These are phyloP conservation scores for Chrysocyon brachyurus DNA, from an alignment of 2,797 vertebrate species.

Conservation along the genomic window DNA sequence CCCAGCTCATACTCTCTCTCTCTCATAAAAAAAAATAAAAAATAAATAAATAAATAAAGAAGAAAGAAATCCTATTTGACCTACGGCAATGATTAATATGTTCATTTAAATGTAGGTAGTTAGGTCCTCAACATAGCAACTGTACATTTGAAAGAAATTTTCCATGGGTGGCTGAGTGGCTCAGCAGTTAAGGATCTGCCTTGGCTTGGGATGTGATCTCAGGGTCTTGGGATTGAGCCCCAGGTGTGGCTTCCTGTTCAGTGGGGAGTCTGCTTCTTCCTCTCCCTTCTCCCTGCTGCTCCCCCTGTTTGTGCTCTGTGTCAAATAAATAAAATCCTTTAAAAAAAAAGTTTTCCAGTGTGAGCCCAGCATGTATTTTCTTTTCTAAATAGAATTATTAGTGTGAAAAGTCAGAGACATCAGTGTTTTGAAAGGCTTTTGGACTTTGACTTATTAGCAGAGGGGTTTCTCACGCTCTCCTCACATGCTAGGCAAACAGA, in stretches of 20 bases:
- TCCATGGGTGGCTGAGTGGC: background rate
- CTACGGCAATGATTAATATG: background rate
- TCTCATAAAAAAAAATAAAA: too few relatives aligned
- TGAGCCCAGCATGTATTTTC: background rate
- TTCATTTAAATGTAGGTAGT: background rate
- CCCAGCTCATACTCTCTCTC: too few relatives aligned
- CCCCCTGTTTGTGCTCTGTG: too few relatives aligned
- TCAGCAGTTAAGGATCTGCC: too few relatives aligned
- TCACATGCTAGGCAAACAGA: background rate
- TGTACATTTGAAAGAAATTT: constrained; percentile 27
- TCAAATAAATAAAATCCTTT: too few relatives aligned
- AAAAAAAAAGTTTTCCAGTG: background rate
- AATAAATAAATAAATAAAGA: too few relatives aligned
- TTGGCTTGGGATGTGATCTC: too few relatives aligned
- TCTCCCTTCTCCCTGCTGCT: too few relatives aligned
- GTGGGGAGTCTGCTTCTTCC: too few relatives aligned
- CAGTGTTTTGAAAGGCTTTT: background rate
- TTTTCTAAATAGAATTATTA: background rate
- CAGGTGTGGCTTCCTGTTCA: too few relatives aligned
- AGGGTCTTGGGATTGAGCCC: too few relatives aligned
- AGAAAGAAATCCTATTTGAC: background rate
- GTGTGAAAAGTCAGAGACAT: constrained; percentile 29
- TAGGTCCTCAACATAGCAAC: background rate
- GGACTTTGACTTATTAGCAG: background rate
- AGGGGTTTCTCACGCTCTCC: background rate